Base-by-base conservation (phyloP, 92 coral and sea anemone species). In the Porites cylindrica region DNA sequence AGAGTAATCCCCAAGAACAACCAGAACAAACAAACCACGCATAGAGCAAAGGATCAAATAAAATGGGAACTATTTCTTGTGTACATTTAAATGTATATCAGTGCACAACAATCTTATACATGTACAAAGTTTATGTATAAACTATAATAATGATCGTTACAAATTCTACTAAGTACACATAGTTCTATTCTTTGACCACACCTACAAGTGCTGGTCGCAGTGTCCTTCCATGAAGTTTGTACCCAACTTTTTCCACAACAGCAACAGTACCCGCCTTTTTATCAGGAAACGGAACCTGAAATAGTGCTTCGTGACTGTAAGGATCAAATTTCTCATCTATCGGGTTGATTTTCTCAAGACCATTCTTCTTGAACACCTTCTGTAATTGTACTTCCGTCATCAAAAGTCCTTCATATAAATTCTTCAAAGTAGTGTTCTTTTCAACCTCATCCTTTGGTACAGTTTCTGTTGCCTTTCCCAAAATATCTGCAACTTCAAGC, bases 171-270 rank as follows among this genome's bases (percentile, higher is more conserved):
- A 16, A 17, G 4, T 38, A 38, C 47, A 38, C 47, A 38, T 67
- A 7, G 67, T 58, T 72, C 80, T 83, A 75, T 62, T 21, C 87
- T 52, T 95, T 97, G 24, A 94, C 99, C 65, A 97, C 99, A 66
- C 98, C 99, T 75, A 97, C 99, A 86, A 93, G 93, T 6, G 99
- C 99, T 66, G 99, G 99, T 74, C 99, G 89, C 76, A 97, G 82
- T 59, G 98, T 96, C 73, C 98, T 90, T 81, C 97, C 97, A 91
- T 95, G 88, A 56, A 97, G 89, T 59, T 91, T 97, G 88, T 97
- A 97, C 12, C 99, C 99, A 77, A 97, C 95, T 84, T 95, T 96
- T 77, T 93, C 93, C 11, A 97, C 99, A 43, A 95, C 77, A 72
- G 95, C 95, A 53, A 97, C 98, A 52, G 94, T 95, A 52, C 98